These are phyloP conservation scores for Sylvietta virens DNA, from an alignment of 2,113 vertebrate genomes.

Conservation along the genomic window DNA sequence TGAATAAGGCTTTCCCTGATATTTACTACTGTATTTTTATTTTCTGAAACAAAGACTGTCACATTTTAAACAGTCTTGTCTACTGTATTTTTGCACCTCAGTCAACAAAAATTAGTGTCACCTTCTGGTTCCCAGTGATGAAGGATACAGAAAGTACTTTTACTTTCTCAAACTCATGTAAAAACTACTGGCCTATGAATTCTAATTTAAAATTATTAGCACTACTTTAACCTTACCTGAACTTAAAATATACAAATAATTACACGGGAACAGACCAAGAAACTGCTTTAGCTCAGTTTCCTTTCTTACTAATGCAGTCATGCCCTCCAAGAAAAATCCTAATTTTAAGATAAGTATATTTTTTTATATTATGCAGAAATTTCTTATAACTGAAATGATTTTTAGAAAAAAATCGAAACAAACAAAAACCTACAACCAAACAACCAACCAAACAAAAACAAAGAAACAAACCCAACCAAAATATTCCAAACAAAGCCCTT, in stretches of 20 bases:
- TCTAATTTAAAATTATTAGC: neutral
- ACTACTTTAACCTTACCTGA: neutral
- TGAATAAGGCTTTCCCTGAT: neutral
- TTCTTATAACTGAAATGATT: neutral
- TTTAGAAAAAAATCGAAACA: neutral
- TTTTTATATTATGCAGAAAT: neutral
- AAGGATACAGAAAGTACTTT: neutral
- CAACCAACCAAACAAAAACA: neutral
- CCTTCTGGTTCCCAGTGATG: neutral
- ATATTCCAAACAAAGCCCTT: neutral
- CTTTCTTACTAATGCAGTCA: fast-evolving
- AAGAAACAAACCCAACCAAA: neutral
- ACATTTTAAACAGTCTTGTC: neutral
- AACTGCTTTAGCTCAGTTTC: neutral
- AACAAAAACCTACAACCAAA: too few species aligned
- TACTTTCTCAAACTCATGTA: neutral
- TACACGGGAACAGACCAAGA: neutral
- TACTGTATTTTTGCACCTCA: neutral
- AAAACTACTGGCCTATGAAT: neutral
- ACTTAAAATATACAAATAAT: neutral
- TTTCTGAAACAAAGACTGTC: neutral
- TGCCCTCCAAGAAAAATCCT: neutral
- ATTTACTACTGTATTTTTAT: neutral
- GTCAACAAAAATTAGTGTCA: neutral
- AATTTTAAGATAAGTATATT: neutral